Conservation (phyloP, 2,113 vertebrate genomes). For the Bungarus multicinctus region DNA sequence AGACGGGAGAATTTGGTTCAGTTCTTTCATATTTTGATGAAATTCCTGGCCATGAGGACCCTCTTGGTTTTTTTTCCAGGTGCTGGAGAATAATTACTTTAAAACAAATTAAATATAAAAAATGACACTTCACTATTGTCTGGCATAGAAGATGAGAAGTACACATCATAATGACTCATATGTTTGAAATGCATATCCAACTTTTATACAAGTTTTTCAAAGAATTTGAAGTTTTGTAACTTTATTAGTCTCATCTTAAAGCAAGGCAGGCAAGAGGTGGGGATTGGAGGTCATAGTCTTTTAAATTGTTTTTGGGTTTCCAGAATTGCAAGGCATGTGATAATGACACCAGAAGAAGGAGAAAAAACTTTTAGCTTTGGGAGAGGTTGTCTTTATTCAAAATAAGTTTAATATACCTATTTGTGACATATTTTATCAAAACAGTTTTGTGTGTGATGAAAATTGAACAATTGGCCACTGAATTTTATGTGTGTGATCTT, state of each 20-base stretch:
- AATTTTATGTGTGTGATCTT: not conserved
- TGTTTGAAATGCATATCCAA: not conserved
- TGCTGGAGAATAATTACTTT: not conserved
- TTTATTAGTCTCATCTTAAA: not conserved
- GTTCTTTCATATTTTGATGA: not conserved
- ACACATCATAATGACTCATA: not conserved
- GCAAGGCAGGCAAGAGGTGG: not conserved
- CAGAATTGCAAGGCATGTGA: not conserved
- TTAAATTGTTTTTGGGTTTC: not conserved
- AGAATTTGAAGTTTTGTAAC: not conserved
- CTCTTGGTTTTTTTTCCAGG: not conserved
- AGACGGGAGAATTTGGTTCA: not conserved
- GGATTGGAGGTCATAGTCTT: not conserved
- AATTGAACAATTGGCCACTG: not conserved
- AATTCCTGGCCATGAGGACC: not conserved
- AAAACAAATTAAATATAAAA: not conserved
- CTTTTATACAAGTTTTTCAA: not conserved
- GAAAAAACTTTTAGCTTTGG: not conserved
- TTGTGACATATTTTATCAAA: not conserved
- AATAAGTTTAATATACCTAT: not conserved
- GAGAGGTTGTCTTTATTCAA: not conserved
- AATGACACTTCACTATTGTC: not conserved
- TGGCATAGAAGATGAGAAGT: not conserved
- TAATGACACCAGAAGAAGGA: not conserved
- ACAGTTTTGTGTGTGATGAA: not conserved